Conservation (phyloP, 2,113 vertebrate species). For the Phyllostomus hastatus region DNA sequence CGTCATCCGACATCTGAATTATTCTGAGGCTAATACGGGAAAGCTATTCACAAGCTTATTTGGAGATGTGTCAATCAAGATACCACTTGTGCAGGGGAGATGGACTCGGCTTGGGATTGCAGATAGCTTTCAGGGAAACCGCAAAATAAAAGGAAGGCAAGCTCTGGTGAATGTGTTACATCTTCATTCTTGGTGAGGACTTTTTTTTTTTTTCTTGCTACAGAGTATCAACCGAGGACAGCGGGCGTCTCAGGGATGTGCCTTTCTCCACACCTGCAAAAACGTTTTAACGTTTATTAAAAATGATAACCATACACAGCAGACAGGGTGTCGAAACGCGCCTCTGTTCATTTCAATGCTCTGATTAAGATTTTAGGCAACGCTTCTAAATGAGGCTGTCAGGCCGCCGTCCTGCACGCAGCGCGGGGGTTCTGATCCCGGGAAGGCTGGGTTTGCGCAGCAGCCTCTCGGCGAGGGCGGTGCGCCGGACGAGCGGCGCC, state of each 20-base stretch:
- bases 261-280: slow-evolving; percentile 79
- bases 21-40: slow-evolving; percentile 89
- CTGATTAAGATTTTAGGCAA: slow-evolving; percentile 86
- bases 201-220: slow-evolving; percentile 18
- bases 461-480: slow-evolving; percentile 40
- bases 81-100: slow-evolving; percentile 70
- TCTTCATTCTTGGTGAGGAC: slow-evolving; percentile 76
- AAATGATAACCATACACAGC: slow-evolving; percentile 84
- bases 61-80: slow-evolving; percentile 93
- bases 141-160: slow-evolving; percentile 79
- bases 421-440: slow-evolving; percentile 33
- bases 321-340: slow-evolving; percentile 77
- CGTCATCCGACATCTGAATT: slow-evolving; percentile 97
- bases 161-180: slow-evolving; percentile 80
- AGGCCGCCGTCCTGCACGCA: slow-evolving; percentile 54
- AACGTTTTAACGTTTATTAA: slow-evolving; percentile 81
- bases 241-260: neutral
- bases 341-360: slow-evolving; percentile 76
- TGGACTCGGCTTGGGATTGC: slow-evolving; percentile 57
- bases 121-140: slow-evolving; percentile 82
- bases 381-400: slow-evolving; percentile 84
- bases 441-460: slow-evolving; percentile 55
- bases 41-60: slow-evolving; percentile 93
- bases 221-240: neutral
- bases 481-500: slow-evolving; percentile 52